These are phyloP conservation scores for Psix sp. DNA, from an alignment of 1,140 invertebrate genomes.

Conservation along the genomic window DNA sequence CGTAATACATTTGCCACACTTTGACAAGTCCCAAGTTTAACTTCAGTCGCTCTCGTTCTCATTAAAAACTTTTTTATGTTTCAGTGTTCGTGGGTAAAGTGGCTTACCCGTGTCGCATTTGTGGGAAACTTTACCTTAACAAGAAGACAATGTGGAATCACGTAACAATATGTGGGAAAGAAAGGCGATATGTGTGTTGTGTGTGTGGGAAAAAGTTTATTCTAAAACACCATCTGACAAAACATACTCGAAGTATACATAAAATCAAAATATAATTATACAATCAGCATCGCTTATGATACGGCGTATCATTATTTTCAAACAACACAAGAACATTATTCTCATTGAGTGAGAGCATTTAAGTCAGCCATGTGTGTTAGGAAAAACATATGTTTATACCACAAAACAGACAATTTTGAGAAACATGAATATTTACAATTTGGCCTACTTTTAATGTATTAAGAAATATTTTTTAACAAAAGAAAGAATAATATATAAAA, in stretches of 20 bases:
- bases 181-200: conserved; percentile 66
- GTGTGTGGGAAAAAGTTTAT: conserved; percentile 77
- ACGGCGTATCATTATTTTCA: background rate
- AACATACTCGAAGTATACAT: conserved; percentile 74
- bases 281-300: background rate
- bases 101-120: conserved; percentile 54
- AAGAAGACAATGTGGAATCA: conserved; percentile 60
- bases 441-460: no score
- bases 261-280: conserved; percentile 37
- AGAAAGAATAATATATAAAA: no score
- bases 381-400: no score
- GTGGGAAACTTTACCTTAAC: conserved; percentile 57
- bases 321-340: background rate
- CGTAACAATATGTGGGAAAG: conserved; percentile 47
- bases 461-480: no score
- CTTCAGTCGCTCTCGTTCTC: background rate
- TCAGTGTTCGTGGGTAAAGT: conserved; percentile 47
- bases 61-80: conserved; percentile 36
- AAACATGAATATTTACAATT: no score
- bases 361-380: no score
- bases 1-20: background rate
- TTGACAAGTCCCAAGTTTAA: background rate
- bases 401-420: no score
- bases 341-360: no score
- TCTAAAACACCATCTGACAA: conserved; percentile 74